A percentile compares a stretch with the other conserved stretches of the same genome.
These are phyloP conservation scores for Hippocampus abdominalis DNA, from an alignment of 2,113 vertebrate species.

Conservation along the genomic window DNA sequence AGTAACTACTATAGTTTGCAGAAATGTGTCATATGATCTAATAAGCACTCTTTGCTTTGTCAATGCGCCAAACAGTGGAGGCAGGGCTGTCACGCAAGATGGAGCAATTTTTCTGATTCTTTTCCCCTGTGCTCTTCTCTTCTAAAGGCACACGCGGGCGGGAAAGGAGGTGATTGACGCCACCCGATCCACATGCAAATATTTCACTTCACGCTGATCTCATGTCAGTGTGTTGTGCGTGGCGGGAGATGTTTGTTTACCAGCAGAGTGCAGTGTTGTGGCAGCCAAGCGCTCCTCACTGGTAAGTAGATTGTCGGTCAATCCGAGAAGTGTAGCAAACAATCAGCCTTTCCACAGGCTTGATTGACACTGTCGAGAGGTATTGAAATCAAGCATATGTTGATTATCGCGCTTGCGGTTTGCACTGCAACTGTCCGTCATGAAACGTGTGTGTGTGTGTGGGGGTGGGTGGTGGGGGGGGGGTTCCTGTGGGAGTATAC, in stretches of 20 bases:
- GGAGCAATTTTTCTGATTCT: conserved; percentile 5
- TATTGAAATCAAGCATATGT: not conserved
- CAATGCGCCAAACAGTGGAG: conserved; percentile 9
- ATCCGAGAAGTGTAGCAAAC: not conserved
- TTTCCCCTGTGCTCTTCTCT: not conserved
- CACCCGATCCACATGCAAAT: conserved; percentile 20
- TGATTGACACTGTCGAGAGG: not conserved
- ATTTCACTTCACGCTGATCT: not conserved
- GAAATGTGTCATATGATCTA: not conserved
- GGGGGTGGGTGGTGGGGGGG: no score
- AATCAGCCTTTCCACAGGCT: not conserved
- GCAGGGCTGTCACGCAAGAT: no score
- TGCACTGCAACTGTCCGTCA: not conserved
- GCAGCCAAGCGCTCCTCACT: conserved; percentile 45
- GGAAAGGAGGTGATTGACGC: conserved; percentile 16
- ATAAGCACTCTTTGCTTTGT: not conserved
- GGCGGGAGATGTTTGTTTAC: conserved; percentile 31
- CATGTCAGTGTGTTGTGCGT: not conserved
- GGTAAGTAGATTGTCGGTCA: not conserved
- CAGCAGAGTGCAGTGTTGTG: conserved; percentile 77
- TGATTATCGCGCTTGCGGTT: not conserved
- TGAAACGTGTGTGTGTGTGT: not conserved
- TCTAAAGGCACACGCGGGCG: not conserved
- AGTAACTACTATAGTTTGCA: not conserved
- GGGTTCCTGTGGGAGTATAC: not conserved